Base-by-base conservation (phyloP, 2,888 invertebrate genomes). In the Frankliniella intonsa region DNA sequence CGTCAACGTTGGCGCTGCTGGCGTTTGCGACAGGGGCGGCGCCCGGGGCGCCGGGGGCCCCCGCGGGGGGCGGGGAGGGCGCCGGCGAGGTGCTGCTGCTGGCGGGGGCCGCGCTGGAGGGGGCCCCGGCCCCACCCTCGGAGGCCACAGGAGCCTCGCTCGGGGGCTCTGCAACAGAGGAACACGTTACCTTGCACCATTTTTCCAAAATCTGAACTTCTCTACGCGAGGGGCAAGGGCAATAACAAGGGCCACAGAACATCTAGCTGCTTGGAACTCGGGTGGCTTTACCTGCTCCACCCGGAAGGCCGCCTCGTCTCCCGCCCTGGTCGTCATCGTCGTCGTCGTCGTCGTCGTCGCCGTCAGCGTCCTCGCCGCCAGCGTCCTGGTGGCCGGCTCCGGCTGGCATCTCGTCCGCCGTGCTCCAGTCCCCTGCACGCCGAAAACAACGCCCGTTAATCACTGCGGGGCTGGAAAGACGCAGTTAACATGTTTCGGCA, bases 341-440 rank as follows among this genome's bases (percentile, higher is more conserved):
- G 10, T 2, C 69, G 22, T 76, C 69, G 69, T 22, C 69, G 69
- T 10, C 25, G 25, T 25, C 25, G n/a, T 22, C 69, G 69, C 22
- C 69, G 69, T 69, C 69, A 7, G 9, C 69, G 69, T 14, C 55
- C 19, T 0, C 62, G 25, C 12, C 69, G 11, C 12, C 69, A 8
- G 10, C 69, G 22, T 22, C 69, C 9, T 11, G 22, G 22, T 76
- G 69, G 25, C 25, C 69, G 25, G 69, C 22, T n/a, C 69, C 22
- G 69, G 69, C 69, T 9, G 69, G 69, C 69, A 76, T 76, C 69
- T 76, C 69, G 25, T 76, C 69, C 22, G 69, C 69, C 7, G 69
- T 76, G 22, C 22, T 10, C 69, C 69, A 76, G 69, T 76, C 69
- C 5, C 69, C 69, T 76, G 69, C 69, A 12, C 10, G 11, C n/a